Conservation (phyloP, 2,113 vertebrate genomes). For the Acrocephalus kingi region DNA sequence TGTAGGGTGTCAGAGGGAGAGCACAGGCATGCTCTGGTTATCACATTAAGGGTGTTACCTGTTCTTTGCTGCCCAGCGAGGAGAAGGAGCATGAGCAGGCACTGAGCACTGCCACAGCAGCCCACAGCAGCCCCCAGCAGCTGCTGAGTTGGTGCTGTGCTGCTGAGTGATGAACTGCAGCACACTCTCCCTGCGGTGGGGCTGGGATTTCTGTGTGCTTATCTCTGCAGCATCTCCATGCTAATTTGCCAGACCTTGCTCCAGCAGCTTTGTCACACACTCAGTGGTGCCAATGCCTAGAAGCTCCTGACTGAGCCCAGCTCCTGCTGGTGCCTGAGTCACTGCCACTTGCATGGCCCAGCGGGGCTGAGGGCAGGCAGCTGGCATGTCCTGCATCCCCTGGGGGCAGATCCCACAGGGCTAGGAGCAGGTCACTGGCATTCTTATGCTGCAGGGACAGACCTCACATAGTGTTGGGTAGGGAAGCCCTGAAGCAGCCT, state of each 20-base stretch:
- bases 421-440: neutral
- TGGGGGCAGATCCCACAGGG: neutral
- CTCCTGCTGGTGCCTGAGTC: fast-evolving
- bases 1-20: fast-evolving
- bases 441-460: neutral
- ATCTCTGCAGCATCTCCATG: neutral
- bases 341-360: neutral
- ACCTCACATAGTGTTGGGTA: neutral
- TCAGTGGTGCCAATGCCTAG: neutral
- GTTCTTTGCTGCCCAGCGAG: neutral
- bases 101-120: fast-evolving
- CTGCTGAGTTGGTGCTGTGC: neutral
- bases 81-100: neutral
- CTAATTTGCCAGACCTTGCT: neutral
- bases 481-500: neutral
- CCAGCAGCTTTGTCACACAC: neutral
- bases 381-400: neutral
- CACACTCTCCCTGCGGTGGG: neutral
- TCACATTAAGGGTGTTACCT: neutral
- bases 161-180: neutral
- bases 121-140: neutral
- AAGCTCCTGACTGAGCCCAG: neutral
- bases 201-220: neutral
- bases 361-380: fast-evolving
- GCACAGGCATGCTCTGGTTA: neutral